Evolutionary conservation across 2,113 vertebrate genomes (phyloP).

Genomic region (Pelodiscus sinensis): DNA sequence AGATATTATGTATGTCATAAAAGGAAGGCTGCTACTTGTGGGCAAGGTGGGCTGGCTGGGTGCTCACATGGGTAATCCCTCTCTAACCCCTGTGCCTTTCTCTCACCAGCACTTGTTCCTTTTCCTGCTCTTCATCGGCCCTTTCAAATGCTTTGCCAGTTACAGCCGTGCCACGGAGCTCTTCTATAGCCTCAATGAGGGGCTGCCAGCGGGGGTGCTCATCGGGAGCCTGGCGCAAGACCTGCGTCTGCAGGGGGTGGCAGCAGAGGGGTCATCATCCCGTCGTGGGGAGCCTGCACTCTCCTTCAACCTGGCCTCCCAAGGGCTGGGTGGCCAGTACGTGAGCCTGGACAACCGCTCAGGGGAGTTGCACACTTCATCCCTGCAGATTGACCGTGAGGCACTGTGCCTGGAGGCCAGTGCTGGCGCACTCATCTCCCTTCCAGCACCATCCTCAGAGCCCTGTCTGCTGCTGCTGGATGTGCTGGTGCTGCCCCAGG

Average conservation of each 20-base stretch:
- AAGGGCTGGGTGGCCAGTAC: slow-evolving; percentile 86
- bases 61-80: background rate
- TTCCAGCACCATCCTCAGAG: slow-evolving; percentile 62
- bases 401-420: slow-evolving; percentile 82
- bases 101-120: slow-evolving; percentile 76
- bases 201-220: slow-evolving; percentile 89
- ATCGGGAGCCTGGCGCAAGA: slow-evolving; percentile 92
- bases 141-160: slow-evolving; percentile 89
- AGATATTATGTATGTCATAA: background rate
- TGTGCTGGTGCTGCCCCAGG: slow-evolving; percentile 92
- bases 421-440: slow-evolving; percentile 28
- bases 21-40: background rate
- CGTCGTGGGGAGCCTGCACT: slow-evolving; percentile 75
- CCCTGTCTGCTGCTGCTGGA: slow-evolving; percentile 90
- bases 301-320: slow-evolving; percentile 90
- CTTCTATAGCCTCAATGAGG: slow-evolving; percentile 96
- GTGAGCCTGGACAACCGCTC: slow-evolving; percentile 90
- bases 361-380: slow-evolving; percentile 90
- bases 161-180: slow-evolving; percentile 92
- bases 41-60: background rate
- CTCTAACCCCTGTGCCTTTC: slow-evolving; percentile 16
- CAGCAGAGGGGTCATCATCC: background rate
- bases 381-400: slow-evolving; percentile 91
- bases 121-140: slow-evolving; percentile 87
- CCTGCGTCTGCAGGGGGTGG: slow-evolving; percentile 82